phyloP scores from a whole-genome alignment of 1,140 invertebrate species.

The Drosophila orena region DNA sequence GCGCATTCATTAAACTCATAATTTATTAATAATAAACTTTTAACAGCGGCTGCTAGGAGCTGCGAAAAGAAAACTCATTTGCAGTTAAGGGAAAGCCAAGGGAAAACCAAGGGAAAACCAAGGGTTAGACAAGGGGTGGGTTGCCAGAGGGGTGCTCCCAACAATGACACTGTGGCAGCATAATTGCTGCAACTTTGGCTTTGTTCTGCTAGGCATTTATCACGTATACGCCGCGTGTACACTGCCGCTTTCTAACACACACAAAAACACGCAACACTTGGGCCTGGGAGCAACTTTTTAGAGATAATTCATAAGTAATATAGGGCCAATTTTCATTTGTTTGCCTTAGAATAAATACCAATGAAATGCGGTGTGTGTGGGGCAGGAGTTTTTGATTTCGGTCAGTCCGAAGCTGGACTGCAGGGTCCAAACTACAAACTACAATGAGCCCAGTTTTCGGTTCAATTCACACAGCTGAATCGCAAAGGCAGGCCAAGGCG shows the following conservation, averaged over 20 bases:
- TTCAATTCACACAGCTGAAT: constrained; percentile 45
- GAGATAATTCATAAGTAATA: constrained; percentile 44
- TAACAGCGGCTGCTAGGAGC: constrained; percentile 46
- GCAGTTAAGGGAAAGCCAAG: constrained; percentile 18
- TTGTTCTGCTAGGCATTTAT: constrained; percentile 47
- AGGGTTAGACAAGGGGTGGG: background rate
- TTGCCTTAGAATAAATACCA: constrained; percentile 36
- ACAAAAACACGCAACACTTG: constrained; percentile 17
- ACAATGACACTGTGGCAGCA: constrained; percentile 58
- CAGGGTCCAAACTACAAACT: constrained; percentile 23
- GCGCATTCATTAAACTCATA: constrained; percentile 68
- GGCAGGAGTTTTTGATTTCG: constrained; percentile 34
- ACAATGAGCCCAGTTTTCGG: constrained; percentile 33
- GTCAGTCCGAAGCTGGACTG: constrained; percentile 2
- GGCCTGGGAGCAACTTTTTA: constrained; percentile 35
- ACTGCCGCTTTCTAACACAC: constrained; percentile 9
- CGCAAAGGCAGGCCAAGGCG: constrained; percentile 20
- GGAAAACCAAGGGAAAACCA: constrained; percentile 8
- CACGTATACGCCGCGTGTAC: constrained; percentile 42
- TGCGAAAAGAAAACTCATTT: constrained; percentile 62
- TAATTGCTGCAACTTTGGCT: constrained; percentile 54
- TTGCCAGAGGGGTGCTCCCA: no score
- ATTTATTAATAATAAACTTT: constrained; percentile 82
- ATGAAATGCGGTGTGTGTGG: constrained; percentile 40
- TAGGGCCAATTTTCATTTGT: constrained; percentile 9